phyloP scores from a whole-genome alignment of 2,888 invertebrate species.

The Pammene aurita region DNA sequence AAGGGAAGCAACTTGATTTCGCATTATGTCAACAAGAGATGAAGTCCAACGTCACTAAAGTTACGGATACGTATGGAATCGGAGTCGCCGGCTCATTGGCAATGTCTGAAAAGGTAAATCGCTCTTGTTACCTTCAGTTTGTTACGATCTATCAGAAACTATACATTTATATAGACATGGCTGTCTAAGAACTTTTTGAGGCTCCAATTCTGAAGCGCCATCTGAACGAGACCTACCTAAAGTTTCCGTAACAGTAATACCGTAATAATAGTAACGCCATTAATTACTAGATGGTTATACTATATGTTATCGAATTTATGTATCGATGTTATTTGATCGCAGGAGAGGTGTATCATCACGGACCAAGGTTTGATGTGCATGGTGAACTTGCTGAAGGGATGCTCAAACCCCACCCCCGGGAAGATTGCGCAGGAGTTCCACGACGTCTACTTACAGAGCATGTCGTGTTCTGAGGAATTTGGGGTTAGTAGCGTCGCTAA shows the following conservation, averaged over 20 bases:
- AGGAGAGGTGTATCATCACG: not conserved
- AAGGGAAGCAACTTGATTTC: not conserved
- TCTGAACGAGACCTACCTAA: too few species aligned
- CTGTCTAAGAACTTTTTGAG: too few species aligned
- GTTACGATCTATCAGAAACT: too few species aligned
- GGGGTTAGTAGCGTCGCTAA: not conserved
- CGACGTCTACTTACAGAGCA: slow-evolving; percentile 3
- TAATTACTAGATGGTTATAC: too few species aligned
- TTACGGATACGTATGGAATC: not conserved
- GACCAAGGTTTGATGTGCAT: slow-evolving; percentile 8
- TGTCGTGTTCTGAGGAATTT: not conserved
- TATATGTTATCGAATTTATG: too few species aligned
- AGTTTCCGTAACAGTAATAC: too few species aligned
- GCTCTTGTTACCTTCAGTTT: too few species aligned
- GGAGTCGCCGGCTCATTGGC: not conserved
- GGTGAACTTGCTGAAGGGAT: not conserved
- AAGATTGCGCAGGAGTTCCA: slow-evolving; percentile 9
- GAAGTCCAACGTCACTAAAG: not conserved
- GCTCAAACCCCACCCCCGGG: slow-evolving; percentile 4
- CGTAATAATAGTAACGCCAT: too few species aligned
- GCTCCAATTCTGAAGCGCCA: too few species aligned
- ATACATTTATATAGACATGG: too few species aligned
- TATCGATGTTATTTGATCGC: not conserved
- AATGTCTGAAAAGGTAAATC: not conserved
- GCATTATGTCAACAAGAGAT: not conserved